These are phyloP conservation scores for Collichthys lucidus DNA, from an alignment of 2,113 vertebrate species.

Conservation along the genomic window DNA sequence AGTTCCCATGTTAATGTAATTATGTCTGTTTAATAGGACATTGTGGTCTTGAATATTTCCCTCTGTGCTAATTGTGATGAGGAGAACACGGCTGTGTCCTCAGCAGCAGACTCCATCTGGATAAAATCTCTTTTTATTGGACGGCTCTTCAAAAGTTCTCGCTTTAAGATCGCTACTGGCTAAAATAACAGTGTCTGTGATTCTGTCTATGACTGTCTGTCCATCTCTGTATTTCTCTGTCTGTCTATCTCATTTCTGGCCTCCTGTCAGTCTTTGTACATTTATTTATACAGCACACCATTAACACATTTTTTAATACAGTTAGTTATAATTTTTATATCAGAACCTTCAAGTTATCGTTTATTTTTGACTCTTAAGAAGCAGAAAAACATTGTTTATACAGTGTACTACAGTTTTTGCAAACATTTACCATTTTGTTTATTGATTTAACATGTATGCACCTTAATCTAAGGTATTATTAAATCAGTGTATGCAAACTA, in stretches of 20 bases:
- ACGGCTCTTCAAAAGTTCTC: constrained; percentile 55
- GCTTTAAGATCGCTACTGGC: constrained; percentile 56
- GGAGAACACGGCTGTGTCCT: constrained; percentile 60
- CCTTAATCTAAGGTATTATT: background rate
- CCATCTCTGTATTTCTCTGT: constrained; percentile 26
- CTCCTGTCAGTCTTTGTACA: constrained; percentile 2
- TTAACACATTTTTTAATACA: constrained; percentile 2
- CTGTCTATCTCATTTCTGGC: constrained; percentile 37
- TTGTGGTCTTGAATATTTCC: constrained; percentile 67
- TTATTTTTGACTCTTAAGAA: background rate
- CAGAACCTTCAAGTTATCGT: background rate
- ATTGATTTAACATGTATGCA: background rate
- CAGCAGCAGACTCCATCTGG: constrained; percentile 70
- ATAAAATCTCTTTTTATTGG: constrained; percentile 71
- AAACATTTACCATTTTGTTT: background rate
- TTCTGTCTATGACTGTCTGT: constrained; percentile 22
- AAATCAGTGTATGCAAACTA: background rate
- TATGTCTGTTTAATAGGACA: constrained; percentile 65
- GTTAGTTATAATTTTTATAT: background rate
- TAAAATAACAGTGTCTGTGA: constrained; percentile 56
- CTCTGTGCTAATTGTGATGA: constrained; percentile 71
- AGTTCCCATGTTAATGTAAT: constrained; percentile 76
- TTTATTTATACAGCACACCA: background rate
- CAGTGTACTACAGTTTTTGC: background rate
- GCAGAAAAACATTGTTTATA: background rate